Evolutionary conservation across 37 sponge, comb jelly and placozoan species (phyloP).

Genomic region (Geodia barretti): DNA sequence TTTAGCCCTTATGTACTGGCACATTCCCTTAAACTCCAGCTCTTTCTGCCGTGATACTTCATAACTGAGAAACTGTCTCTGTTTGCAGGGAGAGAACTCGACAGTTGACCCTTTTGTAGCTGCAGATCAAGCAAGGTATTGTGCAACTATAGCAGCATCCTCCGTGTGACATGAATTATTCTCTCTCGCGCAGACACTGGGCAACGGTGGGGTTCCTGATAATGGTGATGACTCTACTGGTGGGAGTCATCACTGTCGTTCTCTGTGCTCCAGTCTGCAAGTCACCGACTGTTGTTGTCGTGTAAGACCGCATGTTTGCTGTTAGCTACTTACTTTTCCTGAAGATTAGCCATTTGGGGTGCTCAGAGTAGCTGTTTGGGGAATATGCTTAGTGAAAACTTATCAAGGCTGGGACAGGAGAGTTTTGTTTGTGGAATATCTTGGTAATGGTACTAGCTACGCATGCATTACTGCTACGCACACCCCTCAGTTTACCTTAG

Average conservation of each 20-base stretch:
- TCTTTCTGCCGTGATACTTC: no score
- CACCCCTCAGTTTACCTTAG: not conserved
- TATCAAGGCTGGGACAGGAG: no score
- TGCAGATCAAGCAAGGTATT: constrained; percentile 10
- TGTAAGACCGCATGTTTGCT: no score
- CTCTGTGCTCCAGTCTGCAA: constrained; percentile 1
- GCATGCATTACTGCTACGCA: not conserved
- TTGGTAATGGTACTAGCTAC: not conserved
- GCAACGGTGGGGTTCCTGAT: not conserved
- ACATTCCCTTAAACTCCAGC: no score
- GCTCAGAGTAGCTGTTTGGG: no score
- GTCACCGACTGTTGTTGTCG: not conserved
- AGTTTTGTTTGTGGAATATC: no score
- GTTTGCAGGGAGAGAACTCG: not conserved
- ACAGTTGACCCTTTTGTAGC: not conserved
- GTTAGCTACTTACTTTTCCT: no score
- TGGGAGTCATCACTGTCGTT: not conserved
- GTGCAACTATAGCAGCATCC: not conserved
- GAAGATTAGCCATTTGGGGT: no score
- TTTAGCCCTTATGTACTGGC: no score
- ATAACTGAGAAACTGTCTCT: no score
- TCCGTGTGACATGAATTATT: not conserved
- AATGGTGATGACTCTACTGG: not conserved
- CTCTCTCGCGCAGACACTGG: not conserved
- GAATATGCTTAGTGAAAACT: no score